A percentile compares a stretch with the other conserved stretches of the same genome.
Evolutionary conservation across 2,797 vertebrate species (phyloP).

Genomic region (Thripadectes ignobilis): DNA sequence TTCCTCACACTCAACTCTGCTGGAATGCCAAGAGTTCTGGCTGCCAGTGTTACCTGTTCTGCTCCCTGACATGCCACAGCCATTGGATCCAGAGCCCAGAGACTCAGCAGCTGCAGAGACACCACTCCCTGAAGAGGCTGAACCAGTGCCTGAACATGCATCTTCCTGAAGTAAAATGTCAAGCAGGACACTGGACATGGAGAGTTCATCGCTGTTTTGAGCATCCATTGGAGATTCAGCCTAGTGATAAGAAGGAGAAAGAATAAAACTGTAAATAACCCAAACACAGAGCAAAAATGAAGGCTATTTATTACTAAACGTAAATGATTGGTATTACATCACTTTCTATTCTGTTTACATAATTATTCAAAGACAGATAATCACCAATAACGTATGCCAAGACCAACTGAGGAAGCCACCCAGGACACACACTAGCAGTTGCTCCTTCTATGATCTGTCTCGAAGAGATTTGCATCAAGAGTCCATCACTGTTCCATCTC

Average conservation of each 20-base stretch:
- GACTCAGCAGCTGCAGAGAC: constrained; percentile 77
- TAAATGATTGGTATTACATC: neutral
- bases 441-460: neutral
- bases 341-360: neutral
- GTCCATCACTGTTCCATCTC: neutral
- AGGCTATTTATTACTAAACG: neutral
- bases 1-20: neutral
- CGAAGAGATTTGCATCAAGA: neutral
- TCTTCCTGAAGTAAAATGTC: constrained; percentile 88
- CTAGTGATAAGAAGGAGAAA: neutral
- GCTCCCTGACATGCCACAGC: constrained; percentile 80
- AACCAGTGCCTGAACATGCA: constrained; percentile 86
- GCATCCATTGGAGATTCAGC: constrained; percentile 71
- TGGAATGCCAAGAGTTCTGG: neutral
- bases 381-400: neutral
- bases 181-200: constrained; percentile 87
- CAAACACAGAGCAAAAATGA: neutral
- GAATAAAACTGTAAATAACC: neutral
- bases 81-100: constrained; percentile 85
- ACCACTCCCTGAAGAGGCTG: constrained; percentile 82
- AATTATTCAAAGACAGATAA: neutral
- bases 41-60: constrained; percentile 79
- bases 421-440: neutral
- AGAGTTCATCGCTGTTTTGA: constrained; percentile 82
- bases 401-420: neutral